These are phyloP conservation scores for Helleia helle DNA, from an alignment of 2,888 invertebrate species.

Conservation along the genomic window DNA sequence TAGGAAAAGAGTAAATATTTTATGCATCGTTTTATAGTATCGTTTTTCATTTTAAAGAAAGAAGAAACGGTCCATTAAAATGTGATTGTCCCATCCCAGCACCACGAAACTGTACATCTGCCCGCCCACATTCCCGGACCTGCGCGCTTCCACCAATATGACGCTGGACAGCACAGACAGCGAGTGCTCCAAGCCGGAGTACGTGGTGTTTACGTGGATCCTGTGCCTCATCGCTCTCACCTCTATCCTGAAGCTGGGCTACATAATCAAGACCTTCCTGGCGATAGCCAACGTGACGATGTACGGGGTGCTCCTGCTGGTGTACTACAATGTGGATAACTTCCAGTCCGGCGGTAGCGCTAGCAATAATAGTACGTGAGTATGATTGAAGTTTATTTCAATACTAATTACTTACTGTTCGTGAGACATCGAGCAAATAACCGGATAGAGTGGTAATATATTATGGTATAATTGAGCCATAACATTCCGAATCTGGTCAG, in stretches of 20 bases:
- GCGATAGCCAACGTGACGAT: conserved; percentile 83
- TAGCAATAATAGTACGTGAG: conserved; percentile 48
- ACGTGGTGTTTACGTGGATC: conserved; percentile 95
- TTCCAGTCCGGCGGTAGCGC: conserved; percentile 29
- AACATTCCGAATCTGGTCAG: too few species aligned
- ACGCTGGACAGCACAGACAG: neutral
- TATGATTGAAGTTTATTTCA: too few species aligned
- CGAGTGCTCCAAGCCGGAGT: conserved; percentile 83
- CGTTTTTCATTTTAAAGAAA: too few species aligned
- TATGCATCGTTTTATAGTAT: too few species aligned
- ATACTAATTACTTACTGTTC: neutral
- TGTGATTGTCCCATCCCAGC: conserved; percentile 35
- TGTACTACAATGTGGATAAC: conserved; percentile 73
- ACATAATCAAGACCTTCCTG: conserved; percentile 86
- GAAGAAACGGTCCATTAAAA: too few species aligned
- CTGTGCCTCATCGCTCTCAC: conserved; percentile 92
- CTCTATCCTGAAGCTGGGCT: conserved; percentile 92
- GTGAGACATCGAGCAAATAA: too few species aligned
- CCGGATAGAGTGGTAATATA: too few species aligned
- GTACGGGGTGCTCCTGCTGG: conserved; percentile 81
- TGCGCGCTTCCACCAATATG: neutral
- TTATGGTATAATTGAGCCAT: too few species aligned
- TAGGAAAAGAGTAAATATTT: too few species aligned
- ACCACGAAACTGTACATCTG: conserved; percentile 55
- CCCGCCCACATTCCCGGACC: conserved; percentile 29